Percentiles rank a stretch among this genome's conserved stretches.
phyloP scores from a whole-genome alignment of 2,113 vertebrate species.

The Vulpes lagopus region DNA sequence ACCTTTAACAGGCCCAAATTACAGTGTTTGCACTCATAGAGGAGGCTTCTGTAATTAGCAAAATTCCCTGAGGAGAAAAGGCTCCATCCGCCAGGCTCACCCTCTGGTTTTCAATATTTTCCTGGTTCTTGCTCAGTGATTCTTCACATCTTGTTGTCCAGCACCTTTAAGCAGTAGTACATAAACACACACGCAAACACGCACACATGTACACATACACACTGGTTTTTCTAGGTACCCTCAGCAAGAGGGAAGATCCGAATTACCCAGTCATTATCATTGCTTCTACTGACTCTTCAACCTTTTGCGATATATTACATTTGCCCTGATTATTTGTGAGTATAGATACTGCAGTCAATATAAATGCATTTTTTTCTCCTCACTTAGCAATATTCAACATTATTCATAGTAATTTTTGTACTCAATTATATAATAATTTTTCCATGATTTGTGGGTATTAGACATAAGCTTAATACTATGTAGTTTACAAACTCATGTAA shows the following conservation, averaged over 20 bases:
- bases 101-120: not conserved
- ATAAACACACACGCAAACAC: not conserved
- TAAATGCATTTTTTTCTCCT: not conserved
- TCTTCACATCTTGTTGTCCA: not conserved
- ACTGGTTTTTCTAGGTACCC: not conserved
- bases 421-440: not conserved
- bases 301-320: not conserved
- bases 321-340: not conserved
- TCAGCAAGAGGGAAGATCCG: not conserved
- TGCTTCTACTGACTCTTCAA: not conserved
- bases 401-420: not conserved
- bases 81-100: not conserved
- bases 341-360: not conserved
- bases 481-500: not conserved
- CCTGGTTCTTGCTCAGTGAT: not conserved
- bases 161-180: not conserved
- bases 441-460: not conserved
- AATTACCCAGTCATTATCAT: not conserved
- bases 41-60: not conserved
- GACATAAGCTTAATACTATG: not conserved
- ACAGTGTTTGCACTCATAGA: not conserved
- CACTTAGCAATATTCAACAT: not conserved
- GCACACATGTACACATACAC: not conserved
- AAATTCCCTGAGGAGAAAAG: not conserved
- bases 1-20: not conserved